A percentile compares a stretch with the other conserved stretches of the same genome.
These are phyloP conservation scores for Poeciliopsis turrubarensis DNA, from an alignment of 2,113 vertebrate genomes.

Conservation along the genomic window DNA sequence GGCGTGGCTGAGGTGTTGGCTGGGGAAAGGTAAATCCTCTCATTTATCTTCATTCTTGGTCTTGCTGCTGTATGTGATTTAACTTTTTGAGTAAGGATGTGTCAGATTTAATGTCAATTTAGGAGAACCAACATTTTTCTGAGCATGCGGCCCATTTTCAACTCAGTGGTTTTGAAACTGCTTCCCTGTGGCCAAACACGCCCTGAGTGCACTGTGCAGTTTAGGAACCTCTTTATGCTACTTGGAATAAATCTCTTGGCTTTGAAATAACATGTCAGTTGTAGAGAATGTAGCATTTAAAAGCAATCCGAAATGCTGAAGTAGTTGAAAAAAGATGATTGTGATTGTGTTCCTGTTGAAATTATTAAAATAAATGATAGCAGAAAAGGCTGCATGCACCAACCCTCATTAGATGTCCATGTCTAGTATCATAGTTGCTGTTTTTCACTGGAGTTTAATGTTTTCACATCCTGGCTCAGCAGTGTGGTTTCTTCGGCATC, in stretches of 20 bases:
- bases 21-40: constrained; percentile 58
- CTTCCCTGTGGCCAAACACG: constrained; percentile 53
- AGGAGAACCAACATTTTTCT: constrained; percentile 55
- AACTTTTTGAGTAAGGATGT: constrained; percentile 60
- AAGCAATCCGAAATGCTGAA: neutral
- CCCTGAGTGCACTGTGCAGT: constrained; percentile 44
- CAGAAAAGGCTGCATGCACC: constrained; percentile 13
- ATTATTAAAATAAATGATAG: constrained; percentile 31
- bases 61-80: constrained; percentile 53
- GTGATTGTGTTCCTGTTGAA: neutral
- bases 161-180: constrained; percentile 62
- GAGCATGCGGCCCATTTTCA: constrained; percentile 50
- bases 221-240: constrained; percentile 50
- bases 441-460: constrained; percentile 51
- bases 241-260: constrained; percentile 49
- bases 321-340: neutral
- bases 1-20: constrained; percentile 43
- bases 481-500: constrained; percentile 29
- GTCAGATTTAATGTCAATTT: constrained; percentile 66
- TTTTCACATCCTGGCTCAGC: constrained; percentile 50
- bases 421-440: constrained; percentile 47
- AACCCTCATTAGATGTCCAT: constrained; percentile 40
- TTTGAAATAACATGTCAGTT: constrained; percentile 46
- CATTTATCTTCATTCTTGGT: constrained; percentile 38
- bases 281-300: constrained; percentile 28